Evolutionary conservation across 2,113 vertebrate species (phyloP).

Genomic region (Ascaphus truei): DNA sequence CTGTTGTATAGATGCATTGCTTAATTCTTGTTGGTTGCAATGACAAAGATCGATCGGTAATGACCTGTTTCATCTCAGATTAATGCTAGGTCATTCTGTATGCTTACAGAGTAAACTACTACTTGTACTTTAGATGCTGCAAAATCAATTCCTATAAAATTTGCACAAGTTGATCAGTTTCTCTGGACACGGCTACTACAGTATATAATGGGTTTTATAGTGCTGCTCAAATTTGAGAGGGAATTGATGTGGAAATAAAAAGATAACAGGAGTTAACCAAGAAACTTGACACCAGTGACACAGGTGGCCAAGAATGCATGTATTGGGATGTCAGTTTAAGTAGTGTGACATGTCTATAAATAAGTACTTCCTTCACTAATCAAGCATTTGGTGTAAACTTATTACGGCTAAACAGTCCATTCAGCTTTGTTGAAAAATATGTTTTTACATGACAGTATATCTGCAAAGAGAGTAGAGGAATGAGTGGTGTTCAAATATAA

Average conservation of each 20-base stretch:
- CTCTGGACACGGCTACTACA: too few relatives aligned
- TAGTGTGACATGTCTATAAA: background rate
- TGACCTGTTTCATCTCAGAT: constrained; percentile 35
- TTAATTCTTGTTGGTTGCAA: constrained; percentile 7
- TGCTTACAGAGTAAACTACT: background rate
- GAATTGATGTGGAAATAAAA: background rate
- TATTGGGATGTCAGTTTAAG: background rate
- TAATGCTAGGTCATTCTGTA: constrained; percentile 22
- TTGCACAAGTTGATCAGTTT: constrained; percentile 13
- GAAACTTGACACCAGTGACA: background rate
- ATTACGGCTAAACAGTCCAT: background rate
- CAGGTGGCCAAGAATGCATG: background rate
- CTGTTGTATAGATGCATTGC: too few relatives aligned
- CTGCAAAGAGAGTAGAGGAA: too few relatives aligned
- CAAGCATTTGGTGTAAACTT: background rate
- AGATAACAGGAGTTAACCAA: background rate
- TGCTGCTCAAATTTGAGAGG: constrained; percentile 17
- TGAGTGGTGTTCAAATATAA: too few relatives aligned
- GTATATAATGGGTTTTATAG: background rate
- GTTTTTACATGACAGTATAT: too few relatives aligned
- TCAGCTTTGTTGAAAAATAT: too few relatives aligned
- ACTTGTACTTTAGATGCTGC: constrained; percentile 19
- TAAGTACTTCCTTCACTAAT: background rate
- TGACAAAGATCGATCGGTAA: constrained; percentile 29
- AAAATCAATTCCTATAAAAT: constrained; percentile 40